Evolutionary conservation across 2,888 invertebrate genomes (phyloP), one percentile per base, ranked within the genome.

Genomic region (Pseudococcus jackbeardsleyi): DNA sequence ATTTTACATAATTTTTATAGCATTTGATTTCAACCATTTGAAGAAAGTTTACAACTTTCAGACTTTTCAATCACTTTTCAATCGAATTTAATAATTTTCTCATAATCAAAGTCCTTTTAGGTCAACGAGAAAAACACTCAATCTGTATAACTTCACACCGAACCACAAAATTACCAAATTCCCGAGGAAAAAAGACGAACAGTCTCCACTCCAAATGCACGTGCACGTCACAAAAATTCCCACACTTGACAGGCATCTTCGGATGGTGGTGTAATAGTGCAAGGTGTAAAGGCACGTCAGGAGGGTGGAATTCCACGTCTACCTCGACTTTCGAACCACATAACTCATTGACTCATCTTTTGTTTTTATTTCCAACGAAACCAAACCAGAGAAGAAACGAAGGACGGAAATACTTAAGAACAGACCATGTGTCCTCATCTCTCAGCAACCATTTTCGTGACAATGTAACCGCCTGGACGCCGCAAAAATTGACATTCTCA

Each of bases 401-500:
- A n/a, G 19, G 19, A 59, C 19, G 59, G 59, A 59, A 59, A 59
- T 59, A 19, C 26, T 33, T 33, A 42, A 42, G 42, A 64, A 19
- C 0, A 19, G 22, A 64, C 64, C 64, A 22, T 64, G 22, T 64
- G 64, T 22, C 22, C 64, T 22, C 64, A 64, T 64, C 22, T 64
- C 22, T 64, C 12, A 22, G 22, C 64, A 9, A 64, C 64, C 19
- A 22, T 64, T 64, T 54, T 64, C 64, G 64, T 64, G 64, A 64
- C 64, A 64, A 64, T 15, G 64, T 19, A 22, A 22, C 64, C 22
- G 64, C 12, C 64, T 72, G 33, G 33, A 6, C 33, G 26, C 11
- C 72, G 26, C 26, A 72, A 17, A 72, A 72, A 72, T 72, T 72
- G 72, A 33, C 72, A 72, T 72, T 72, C 39, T 15, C 33, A 72